These are phyloP conservation scores for Bucorvus abyssinicus DNA, from an alignment of 2,797 vertebrate species.

Conservation along the genomic window DNA sequence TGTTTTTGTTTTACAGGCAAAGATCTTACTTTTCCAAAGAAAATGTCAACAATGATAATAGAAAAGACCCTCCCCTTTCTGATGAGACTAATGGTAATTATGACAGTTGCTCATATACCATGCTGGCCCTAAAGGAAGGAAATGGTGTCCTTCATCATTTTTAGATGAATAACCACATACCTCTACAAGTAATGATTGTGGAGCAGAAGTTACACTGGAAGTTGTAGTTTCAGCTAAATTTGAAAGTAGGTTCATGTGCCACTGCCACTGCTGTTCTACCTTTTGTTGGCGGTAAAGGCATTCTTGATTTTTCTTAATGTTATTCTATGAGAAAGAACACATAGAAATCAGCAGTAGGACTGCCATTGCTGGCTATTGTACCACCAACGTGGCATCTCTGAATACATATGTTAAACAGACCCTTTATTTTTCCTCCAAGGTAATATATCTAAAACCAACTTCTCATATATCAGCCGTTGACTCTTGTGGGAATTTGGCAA, in stretches of 20 bases:
- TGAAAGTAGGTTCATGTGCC: background rate
- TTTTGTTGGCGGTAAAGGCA: background rate
- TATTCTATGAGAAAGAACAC: background rate
- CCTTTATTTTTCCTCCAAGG: too few species aligned
- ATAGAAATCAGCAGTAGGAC: background rate
- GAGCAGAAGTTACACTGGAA: background rate
- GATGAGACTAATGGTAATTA: background rate
- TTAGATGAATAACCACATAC: background rate
- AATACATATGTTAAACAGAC: background rate
- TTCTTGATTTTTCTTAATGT: background rate
- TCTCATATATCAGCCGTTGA: background rate
- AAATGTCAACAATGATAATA: rapidly evolving
- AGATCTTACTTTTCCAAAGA: background rate
- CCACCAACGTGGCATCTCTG: background rate
- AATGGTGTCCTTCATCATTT: background rate
- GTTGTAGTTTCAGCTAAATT: background rate
- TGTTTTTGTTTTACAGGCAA: background rate
- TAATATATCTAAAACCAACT: background rate
- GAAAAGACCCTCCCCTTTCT: background rate
- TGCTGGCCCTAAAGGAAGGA: background rate
- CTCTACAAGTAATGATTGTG: background rate
- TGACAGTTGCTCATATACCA: background rate
- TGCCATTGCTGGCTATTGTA: background rate
- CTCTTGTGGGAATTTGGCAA: background rate
- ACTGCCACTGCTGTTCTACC: background rate